Conservation (phyloP, 1,140 invertebrate species). For the Drosophila funebris region DNA sequence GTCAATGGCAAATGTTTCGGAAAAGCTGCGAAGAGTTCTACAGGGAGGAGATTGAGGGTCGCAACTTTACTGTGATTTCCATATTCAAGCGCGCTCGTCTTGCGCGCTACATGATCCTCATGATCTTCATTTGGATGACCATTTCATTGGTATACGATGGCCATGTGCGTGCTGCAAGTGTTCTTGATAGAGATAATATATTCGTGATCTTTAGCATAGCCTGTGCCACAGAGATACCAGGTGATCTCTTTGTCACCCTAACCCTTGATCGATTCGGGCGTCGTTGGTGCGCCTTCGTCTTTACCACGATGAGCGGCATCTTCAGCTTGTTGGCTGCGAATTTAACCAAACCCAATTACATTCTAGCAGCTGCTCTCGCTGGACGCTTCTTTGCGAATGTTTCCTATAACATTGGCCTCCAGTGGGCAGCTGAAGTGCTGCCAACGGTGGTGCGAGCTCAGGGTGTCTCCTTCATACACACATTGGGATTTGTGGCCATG, state of each 20-base stretch:
- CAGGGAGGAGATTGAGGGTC: conserved; percentile 88
- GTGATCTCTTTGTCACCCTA: conserved; percentile 91
- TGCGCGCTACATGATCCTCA: conserved; percentile 88
- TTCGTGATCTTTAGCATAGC: conserved; percentile 94
- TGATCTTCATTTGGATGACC: conserved; percentile 93
- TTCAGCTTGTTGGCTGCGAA: conserved; percentile 90
- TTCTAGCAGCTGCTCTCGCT: conserved; percentile 89
- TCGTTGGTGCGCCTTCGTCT: conserved; percentile 92
- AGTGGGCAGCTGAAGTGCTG: conserved; percentile 93
- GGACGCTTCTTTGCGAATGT: conserved; percentile 94
- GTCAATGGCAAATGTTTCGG: conserved; percentile 89
- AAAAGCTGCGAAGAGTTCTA: conserved; percentile 77
- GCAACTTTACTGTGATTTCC: conserved; percentile 90
- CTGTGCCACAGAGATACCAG: conserved; percentile 89
- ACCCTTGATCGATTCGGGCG: conserved; percentile 92
- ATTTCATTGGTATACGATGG: conserved; percentile 94
- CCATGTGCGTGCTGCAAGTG: conserved; percentile 92
- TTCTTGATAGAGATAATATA: conserved; percentile 89
- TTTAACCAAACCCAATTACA: conserved; percentile 86
- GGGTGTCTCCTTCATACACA: conserved; percentile 92
- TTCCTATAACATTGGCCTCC: conserved; percentile 94
- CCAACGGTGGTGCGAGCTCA: conserved; percentile 94
- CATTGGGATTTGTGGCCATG: conserved; percentile 93
- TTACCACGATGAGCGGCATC: conserved; percentile 90
- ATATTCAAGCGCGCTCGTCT: conserved; percentile 90